Evolutionary conservation across 2,797 vertebrate species (phyloP).

Genomic region (Helarctos malayanus): DNA sequence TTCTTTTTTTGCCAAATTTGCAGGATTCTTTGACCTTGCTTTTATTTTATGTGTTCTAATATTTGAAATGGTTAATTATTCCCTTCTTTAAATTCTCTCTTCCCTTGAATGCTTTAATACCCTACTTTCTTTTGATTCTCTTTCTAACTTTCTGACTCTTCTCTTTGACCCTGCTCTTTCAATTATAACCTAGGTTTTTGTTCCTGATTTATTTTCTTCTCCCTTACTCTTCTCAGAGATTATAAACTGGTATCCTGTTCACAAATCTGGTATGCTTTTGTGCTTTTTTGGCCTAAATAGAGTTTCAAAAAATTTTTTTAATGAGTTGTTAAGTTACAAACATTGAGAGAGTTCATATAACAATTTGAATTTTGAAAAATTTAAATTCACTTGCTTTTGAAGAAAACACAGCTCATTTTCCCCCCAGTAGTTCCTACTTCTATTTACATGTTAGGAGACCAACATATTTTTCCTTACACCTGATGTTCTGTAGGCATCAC

Average conservation of each 20-base stretch:
- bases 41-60: not conserved
- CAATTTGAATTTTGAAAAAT: slow-evolving; percentile 33
- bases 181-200: not conserved
- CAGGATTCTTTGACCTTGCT: not conserved
- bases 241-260: not conserved
- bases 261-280: not conserved
- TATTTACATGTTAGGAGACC: slow-evolving; percentile 13
- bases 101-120: not conserved
- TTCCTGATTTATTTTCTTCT: slow-evolving; percentile 22
- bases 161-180: not conserved
- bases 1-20: not conserved
- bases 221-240: not conserved
- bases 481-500: not conserved
- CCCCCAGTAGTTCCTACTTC: not conserved
- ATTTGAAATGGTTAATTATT: not conserved
- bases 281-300: not conserved
- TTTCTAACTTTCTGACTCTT: slow-evolving; percentile 36
- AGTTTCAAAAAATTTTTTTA: not conserved
- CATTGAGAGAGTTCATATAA: not conserved
- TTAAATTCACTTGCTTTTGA: not conserved
- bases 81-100: slow-evolving; percentile 3
- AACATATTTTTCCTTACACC: not conserved
- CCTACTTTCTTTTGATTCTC: not conserved
- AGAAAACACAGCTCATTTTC: not conserved
- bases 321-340: not conserved